Conservation (phyloP, 2,888 invertebrate genomes). For the Choristoneura rosaceana region DNA sequence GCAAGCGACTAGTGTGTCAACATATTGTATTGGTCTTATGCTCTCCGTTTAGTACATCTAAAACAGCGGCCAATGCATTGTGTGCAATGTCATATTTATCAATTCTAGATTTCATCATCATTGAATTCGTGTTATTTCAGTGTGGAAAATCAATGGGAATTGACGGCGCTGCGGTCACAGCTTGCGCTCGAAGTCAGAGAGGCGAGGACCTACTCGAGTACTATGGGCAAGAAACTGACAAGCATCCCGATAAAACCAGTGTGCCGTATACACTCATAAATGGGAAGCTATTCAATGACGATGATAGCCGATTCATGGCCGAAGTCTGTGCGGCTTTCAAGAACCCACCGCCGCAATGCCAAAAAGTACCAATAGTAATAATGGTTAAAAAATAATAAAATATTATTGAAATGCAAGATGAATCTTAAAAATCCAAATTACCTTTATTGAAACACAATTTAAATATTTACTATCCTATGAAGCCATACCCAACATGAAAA, state of each 20-base stretch:
- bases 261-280: slow-evolving; percentile 28
- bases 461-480: too few species aligned
- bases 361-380: background rate
- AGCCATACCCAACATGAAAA: too few species aligned
- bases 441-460: too few species aligned
- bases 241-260: background rate
- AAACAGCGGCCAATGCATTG: too few species aligned
- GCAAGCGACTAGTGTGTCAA: too few species aligned
- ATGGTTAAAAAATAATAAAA: too few species aligned
- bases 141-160: slow-evolving; percentile 31
- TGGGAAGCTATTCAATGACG: background rate
- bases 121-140: slow-evolving; percentile 12
- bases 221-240: slow-evolving; percentile 25
- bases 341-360: slow-evolving; percentile 5
- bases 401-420: too few species aligned
- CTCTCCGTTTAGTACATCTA: too few species aligned
- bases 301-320: background rate
- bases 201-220: slow-evolving; percentile 32
- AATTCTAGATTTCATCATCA: too few species aligned
- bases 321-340: slow-evolving; percentile 12
- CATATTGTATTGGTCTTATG: too few species aligned
- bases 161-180: slow-evolving; percentile 10
- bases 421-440: too few species aligned
- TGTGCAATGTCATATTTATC: too few species aligned
- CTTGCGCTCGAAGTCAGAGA: slow-evolving; percentile 27